These are phyloP conservation scores for Chlorocebus sabaeus DNA, from an alignment of 2,113 vertebrate species.

Conservation along the genomic window DNA sequence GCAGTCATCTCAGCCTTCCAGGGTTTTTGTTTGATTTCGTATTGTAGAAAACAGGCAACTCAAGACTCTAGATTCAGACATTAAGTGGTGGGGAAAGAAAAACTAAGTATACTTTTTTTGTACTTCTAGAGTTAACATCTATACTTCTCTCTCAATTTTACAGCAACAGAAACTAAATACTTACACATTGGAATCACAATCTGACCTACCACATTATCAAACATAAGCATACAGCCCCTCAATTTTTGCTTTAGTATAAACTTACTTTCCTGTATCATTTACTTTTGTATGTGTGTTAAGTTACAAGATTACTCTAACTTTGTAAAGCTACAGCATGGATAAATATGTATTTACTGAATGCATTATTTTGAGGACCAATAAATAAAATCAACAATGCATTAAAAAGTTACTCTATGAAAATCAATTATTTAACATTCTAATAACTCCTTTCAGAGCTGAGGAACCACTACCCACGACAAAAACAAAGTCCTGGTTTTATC, in stretches of 20 bases:
- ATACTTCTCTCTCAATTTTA: slow-evolving; percentile 25
- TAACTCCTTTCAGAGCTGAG: background rate
- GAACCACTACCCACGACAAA: slow-evolving; percentile 18
- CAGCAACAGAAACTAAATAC: background rate
- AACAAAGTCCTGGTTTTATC: background rate
- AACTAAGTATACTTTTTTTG: background rate
- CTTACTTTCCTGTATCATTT: slow-evolving; percentile 2
- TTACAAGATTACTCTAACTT: background rate
- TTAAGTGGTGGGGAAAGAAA: background rate
- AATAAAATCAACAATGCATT: background rate
- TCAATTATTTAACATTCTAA: slow-evolving; percentile 6
- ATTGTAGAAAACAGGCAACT: background rate
- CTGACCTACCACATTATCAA: background rate
- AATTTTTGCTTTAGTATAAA: slow-evolving; percentile 28
- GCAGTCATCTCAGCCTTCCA: background rate
- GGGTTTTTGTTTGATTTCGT: background rate
- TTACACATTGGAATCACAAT: background rate
- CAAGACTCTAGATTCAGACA: background rate
- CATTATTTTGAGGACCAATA: background rate
- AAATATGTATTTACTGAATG: background rate
- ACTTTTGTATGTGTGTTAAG: background rate
- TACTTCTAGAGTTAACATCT: slow-evolving; percentile 12
- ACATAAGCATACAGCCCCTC: background rate
- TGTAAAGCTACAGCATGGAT: background rate
- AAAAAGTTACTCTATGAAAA: background rate